These are phyloP conservation scores for Drosophila nigromelanica DNA, from an alignment of 1,140 invertebrate genomes.

Conservation along the genomic window DNA sequence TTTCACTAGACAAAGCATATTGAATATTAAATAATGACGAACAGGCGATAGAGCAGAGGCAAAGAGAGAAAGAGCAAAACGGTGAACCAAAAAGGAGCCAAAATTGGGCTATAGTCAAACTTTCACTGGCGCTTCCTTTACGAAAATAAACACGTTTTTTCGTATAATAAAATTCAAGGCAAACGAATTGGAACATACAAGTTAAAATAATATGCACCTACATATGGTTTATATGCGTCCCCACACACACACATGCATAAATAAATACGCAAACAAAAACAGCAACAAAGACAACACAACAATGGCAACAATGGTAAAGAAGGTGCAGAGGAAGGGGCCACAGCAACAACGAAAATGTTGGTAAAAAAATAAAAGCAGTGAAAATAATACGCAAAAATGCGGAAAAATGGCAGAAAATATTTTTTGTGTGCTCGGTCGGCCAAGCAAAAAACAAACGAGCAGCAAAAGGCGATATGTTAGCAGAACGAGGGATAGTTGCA, in stretches of 20 bases:
- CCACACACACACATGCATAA: conserved; percentile 43
- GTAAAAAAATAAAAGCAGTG: conserved; percentile 55
- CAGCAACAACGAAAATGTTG: conserved; percentile 47
- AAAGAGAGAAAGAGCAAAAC: background rate
- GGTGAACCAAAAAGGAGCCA: background rate
- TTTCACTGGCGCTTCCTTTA: conserved; percentile 31
- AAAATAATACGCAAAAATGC: conserved; percentile 77
- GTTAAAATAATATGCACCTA: conserved; percentile 53
- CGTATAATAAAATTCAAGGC: conserved; percentile 75
- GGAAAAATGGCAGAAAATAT: conserved; percentile 76
- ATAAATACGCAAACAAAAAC: conserved; percentile 65
- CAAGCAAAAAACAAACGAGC: conserved; percentile 37
- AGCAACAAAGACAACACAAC: conserved; percentile 46
- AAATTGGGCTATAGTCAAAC: conserved; percentile 11
- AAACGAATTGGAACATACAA: conserved; percentile 75
- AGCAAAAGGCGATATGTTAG: conserved; percentile 9
- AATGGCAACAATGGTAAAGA: conserved; percentile 23
- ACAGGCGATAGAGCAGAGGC: conserved; percentile 1
- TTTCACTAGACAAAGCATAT: conserved; percentile 76
- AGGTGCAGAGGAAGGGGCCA: conserved; percentile 5
- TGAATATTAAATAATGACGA: conserved; percentile 76
- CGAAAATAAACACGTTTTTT: conserved; percentile 70
- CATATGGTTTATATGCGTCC: conserved; percentile 36
- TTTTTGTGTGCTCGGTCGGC: conserved; percentile 43
- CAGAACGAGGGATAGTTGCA: background rate